Percentiles rank a stretch among this genome's conserved stretches.
These are phyloP conservation scores for Amblyteles armatorius DNA, from an alignment of 2,888 invertebrate species.

Conservation along the genomic window DNA sequence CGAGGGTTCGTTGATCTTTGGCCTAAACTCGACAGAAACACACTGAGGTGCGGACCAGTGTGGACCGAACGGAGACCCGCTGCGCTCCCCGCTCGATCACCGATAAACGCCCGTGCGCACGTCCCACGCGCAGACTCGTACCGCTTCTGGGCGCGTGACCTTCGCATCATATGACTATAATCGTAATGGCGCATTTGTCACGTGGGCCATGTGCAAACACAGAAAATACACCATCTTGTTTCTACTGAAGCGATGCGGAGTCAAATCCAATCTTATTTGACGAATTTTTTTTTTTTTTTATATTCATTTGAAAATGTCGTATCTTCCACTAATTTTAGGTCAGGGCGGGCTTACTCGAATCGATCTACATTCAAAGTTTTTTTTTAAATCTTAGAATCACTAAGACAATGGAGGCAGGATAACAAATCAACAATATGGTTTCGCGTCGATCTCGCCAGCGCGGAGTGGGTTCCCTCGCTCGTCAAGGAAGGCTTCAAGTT, in stretches of 20 bases:
- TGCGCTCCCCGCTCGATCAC: background rate
- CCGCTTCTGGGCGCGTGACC: background rate
- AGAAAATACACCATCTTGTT: too few relatives aligned
- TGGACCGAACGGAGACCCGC: background rate
- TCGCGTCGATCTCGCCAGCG: constrained; percentile 89
- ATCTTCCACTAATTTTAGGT: background rate
- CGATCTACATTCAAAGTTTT: background rate
- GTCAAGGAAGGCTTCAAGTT: constrained; percentile 93
- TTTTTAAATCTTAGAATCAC: constrained; percentile 86
- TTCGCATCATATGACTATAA: background rate
- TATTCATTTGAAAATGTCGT: too few relatives aligned
- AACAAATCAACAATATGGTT: constrained; percentile 93
- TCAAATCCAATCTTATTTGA: too few relatives aligned
- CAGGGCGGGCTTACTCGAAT: background rate
- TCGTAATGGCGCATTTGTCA: too few relatives aligned
- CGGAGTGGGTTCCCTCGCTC: constrained; percentile 91
- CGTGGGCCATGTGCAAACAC: too few relatives aligned
- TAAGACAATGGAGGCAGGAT: constrained; percentile 88
- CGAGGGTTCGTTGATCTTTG: background rate
- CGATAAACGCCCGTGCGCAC: background rate
- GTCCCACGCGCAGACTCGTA: background rate
- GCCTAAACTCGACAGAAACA: background rate
- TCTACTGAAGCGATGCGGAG: too few relatives aligned
- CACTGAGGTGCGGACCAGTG: background rate
- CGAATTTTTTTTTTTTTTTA: too few relatives aligned